These are phyloP conservation scores for Drosophila tani DNA, from an alignment of 1,140 invertebrate genomes.

Conservation along the genomic window DNA sequence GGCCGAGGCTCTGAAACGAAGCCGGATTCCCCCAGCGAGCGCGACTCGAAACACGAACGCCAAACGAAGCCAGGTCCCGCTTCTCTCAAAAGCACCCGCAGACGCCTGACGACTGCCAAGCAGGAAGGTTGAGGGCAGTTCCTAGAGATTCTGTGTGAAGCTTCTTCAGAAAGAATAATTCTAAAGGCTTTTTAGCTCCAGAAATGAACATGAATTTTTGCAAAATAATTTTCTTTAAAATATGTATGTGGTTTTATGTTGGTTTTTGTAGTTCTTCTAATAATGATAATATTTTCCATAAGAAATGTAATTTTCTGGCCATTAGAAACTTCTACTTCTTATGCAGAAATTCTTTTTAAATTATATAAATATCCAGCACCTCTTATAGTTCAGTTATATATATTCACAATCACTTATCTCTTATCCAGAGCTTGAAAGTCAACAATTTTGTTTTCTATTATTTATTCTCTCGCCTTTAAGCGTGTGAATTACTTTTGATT, in stretches of 20 bases:
- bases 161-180: background rate
- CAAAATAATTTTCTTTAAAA: background rate
- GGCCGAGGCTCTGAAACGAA: slow-evolving; percentile 2
- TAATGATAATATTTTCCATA: background rate
- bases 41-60: slow-evolving; percentile 12
- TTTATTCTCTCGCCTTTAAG: slow-evolving; percentile 48
- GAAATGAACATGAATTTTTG: too few species aligned
- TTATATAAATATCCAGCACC: background rate
- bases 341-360: background rate
- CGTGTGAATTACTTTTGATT: slow-evolving; percentile 79
- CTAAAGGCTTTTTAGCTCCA: too few species aligned
- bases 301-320: background rate
- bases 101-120: slow-evolving; percentile 24
- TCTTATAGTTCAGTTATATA: background rate
- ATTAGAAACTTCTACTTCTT: background rate
- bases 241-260: background rate
- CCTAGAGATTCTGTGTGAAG: background rate
- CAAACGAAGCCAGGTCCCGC: background rate
- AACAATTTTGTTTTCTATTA: slow-evolving; percentile 12
- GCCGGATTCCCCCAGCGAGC: background rate
- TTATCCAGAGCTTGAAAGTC: slow-evolving; percentile 13
- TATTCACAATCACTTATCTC: background rate
- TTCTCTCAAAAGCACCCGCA: slow-evolving; percentile 18
- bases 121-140: slow-evolving; percentile 3
- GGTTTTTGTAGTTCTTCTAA: background rate